These are phyloP conservation scores for Nicator chloris DNA, from an alignment of 2,113 vertebrate genomes.

Conservation along the genomic window DNA sequence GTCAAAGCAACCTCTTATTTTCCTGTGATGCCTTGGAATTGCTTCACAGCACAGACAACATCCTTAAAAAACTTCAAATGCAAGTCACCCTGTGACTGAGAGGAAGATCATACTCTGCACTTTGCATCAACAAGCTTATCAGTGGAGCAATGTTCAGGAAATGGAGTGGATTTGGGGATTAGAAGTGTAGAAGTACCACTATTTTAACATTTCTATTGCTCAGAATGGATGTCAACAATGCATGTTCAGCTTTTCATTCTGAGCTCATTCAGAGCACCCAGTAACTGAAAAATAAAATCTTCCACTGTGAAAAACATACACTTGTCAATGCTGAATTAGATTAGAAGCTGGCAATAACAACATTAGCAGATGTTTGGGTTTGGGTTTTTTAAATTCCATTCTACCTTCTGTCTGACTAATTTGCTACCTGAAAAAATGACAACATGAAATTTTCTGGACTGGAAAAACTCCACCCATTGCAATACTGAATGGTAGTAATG, in stretches of 20 bases:
- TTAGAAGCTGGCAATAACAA: slow-evolving; percentile 13
- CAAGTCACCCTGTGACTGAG: fast-evolving
- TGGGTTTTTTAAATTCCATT: neutral
- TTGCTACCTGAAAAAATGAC: neutral
- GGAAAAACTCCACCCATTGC: neutral
- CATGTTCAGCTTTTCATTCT: neutral
- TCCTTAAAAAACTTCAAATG: neutral
- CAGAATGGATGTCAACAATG: neutral
- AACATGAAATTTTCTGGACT: neutral
- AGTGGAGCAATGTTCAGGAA: neutral
- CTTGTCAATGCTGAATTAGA: neutral
- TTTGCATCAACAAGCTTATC: neutral
- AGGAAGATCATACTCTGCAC: neutral
- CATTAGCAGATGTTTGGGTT: neutral
- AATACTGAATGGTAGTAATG: neutral
- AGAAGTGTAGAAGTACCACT: neutral
- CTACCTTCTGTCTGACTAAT: neutral
- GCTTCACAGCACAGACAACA: neutral
- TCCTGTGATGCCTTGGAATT: neutral
- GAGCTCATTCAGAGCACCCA: neutral
- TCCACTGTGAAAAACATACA: neutral
- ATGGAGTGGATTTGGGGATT: neutral
- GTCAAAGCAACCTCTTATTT: neutral
- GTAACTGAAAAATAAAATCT: neutral
- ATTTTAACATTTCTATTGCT: neutral